Evolutionary conservation across 2,113 vertebrate species (phyloP), one percentile per base, ranked within the genome.

Genomic region (Hystrix brachyura): DNA sequence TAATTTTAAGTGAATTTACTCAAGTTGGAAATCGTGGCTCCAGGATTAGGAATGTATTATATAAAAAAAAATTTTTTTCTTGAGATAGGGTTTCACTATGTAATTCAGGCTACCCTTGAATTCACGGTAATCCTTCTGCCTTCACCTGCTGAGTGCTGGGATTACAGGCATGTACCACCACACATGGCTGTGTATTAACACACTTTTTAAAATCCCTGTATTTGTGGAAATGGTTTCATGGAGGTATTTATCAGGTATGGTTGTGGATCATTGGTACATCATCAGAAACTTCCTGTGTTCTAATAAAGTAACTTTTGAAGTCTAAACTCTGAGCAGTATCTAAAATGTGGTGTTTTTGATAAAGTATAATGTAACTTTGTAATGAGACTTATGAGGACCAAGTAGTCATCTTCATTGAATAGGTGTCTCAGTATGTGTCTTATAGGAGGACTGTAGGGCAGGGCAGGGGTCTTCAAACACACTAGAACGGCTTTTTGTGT

Each of bases 301-400:
- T 74, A 72, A 88, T 9, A 67, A 91, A 84, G 48, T 84, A 59
- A 93, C 32, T 23, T 93, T 95, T 83, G 25, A 93, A 65, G 46
- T 79, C 25, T 78, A 27, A 78, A 79, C 21, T 5, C 43, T 71
- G 71, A 84, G 12, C 34, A 62, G 17, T 85, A 84, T 85, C 23
- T 78, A 83, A 87, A 59, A 69, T 74, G 79, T 62, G 23, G 17
- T 5, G 10, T 92, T 59, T 85, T 59, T 25, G 14, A 59, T 69
- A 85, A 88, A 67, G 43, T 18, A 87, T 6, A 59, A 95, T 18
- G 83, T 6, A 59, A 95, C 78, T 87, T 94, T 72, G 14, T 87
- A 74, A 60, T 17, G 51, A 90, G n/a, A 64, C 2, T 76, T n/a
- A 84, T 21, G 55, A 64, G n/a, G 59, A n/a, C 51, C 11, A 64